Conservation (phyloP, 1,140 invertebrate genomes). For the Lepidurus apus region DNA sequence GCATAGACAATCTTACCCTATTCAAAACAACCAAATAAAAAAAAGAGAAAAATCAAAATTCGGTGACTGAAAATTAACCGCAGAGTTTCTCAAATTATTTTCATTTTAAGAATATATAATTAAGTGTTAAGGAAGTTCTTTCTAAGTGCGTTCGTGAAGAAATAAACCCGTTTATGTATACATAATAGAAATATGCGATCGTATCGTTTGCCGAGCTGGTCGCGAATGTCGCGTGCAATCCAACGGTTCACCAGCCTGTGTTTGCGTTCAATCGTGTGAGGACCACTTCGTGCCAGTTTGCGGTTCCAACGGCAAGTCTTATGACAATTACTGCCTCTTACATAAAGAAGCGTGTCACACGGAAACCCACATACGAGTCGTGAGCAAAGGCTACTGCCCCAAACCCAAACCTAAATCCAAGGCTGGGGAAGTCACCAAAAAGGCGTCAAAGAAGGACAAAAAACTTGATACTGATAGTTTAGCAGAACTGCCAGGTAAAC, state of each 20-base stretch:
- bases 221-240: conserved; percentile 38
- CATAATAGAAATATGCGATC: conserved; percentile 36
- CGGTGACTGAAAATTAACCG: too few species aligned
- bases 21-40: background rate
- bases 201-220: conserved; percentile 39
- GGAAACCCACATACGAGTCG: conserved; percentile 38
- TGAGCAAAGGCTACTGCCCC: conserved; percentile 38
- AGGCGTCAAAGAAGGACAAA: conserved; percentile 32
- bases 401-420: conserved; percentile 34
- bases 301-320: conserved; percentile 36
- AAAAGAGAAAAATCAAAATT: too few species aligned
- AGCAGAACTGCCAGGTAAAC: conserved; percentile 36
- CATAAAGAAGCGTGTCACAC: conserved; percentile 38
- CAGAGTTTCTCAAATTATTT: background rate
- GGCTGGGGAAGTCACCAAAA: conserved; percentile 24
- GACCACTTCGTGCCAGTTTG: conserved; percentile 36
- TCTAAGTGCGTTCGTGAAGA: background rate
- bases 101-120: background rate
- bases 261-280: conserved; percentile 36
- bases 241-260: conserved; percentile 36
- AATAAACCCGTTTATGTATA: background rate
- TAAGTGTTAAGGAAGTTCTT: background rate
- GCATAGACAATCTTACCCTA: background rate
- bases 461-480: conserved; percentile 29
- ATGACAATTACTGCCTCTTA: conserved; percentile 37